Conservation (phyloP, 2,888 invertebrate species). For the Leptopilina myrica region DNA sequence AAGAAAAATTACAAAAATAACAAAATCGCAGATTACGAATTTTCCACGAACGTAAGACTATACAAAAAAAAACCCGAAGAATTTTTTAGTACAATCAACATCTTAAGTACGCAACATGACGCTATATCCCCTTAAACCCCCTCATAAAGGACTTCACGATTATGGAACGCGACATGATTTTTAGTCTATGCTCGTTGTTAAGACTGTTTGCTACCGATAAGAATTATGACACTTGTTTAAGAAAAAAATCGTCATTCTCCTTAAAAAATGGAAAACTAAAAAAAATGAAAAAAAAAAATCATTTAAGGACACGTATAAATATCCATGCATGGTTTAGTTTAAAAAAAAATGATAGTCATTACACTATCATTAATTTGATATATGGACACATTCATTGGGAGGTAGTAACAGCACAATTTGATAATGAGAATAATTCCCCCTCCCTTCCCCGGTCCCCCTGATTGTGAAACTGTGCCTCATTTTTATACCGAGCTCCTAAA, state of each 20-base stretch:
- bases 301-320: constrained; percentile 74
- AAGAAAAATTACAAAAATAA: too few relatives aligned
- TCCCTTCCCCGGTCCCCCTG: constrained; percentile 58
- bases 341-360: constrained; percentile 42
- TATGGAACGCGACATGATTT: constrained; percentile 73
- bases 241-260: constrained; percentile 59
- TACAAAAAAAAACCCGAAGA: constrained; percentile 57
- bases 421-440: constrained; percentile 56
- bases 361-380: constrained; percentile 68
- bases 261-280: constrained; percentile 52
- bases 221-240: constrained; percentile 71
- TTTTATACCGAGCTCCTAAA: constrained; percentile 72
- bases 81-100: constrained; percentile 68
- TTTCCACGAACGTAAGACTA: constrained; percentile 42
- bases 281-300: constrained; percentile 55
- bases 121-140: constrained; percentile 61
- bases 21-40: not conserved
- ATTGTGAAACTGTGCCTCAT: constrained; percentile 75
- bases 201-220: constrained; percentile 75
- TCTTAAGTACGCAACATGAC: constrained; percentile 69
- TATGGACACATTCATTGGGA: constrained; percentile 75
- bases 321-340: constrained; percentile 76
- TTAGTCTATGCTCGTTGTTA: constrained; percentile 75
- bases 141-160: constrained; percentile 70
- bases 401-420: constrained; percentile 70